Evolutionary conservation across 2,888 invertebrate species (phyloP), one percentile per base, ranked within the genome.

Genomic region (Coelopa pilipes): DNA sequence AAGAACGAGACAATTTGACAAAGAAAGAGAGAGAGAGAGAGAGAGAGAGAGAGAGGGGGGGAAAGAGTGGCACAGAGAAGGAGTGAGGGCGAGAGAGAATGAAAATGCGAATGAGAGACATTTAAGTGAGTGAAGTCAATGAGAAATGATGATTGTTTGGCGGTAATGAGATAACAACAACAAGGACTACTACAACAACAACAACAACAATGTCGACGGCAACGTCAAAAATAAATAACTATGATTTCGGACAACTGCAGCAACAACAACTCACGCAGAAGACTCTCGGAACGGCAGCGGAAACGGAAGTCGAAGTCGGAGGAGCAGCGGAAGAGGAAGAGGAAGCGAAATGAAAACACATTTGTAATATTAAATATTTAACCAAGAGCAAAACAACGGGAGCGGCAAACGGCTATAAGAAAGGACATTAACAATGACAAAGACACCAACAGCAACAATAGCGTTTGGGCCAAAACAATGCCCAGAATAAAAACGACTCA

Each of bases 321-420:
- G 34, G 34, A 34, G 49, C 9, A 5, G 15, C 47, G 13, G 17
- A 59, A 15, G 10, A 59, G 13, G 21, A 60, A 47, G 17, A 65
- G 34, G 59, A 24, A 1, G 21, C 10, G 47, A 15, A 62, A 50
- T 46, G 21, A 60, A 73, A 67, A 60, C 50, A 69, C 63, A 69
- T 63, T 69, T 69, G 45, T 62, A 34, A 62, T 73, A 73, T 73
- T 73, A 73, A 73, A 73, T 73, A 53, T 69, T 69, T 69, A 69
- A 73, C 34, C 53, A 49, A 63, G 10, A 53, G 47, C 3, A 45
- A n/a, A n/a, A 21, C 13, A 60, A 49, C 57, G 10, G 10, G 13
- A 57, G 10, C 45, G 9, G 49, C 45, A 59, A 60, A 10, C 24
- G 24, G 24, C 24, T 60, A 10, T 13, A 9, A 60, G 34, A 24